Percentiles rank a stretch among this genome's conserved stretches.
phyloP scores from a whole-genome alignment of 1,140 invertebrate genomes.

The Drosophila santomea region DNA sequence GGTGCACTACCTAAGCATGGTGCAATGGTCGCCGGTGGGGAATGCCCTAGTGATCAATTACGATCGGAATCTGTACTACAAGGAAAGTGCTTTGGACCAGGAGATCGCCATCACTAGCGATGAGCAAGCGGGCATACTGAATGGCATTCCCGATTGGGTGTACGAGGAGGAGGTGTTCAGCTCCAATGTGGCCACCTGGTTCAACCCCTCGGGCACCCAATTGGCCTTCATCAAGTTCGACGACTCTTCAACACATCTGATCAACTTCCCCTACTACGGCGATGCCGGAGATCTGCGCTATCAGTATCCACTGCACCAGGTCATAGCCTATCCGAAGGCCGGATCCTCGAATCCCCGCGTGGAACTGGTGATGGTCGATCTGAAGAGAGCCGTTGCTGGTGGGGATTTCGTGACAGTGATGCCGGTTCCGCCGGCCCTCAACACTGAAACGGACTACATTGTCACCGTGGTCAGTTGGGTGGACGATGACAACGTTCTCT shows the following conservation, averaged over 20 bases:
- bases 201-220: constrained; percentile 92
- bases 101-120: constrained; percentile 87
- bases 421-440: constrained; percentile 68
- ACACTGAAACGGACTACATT: constrained; percentile 75
- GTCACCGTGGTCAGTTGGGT: constrained; percentile 89
- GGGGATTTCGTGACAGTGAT: constrained; percentile 59
- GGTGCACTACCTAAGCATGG: constrained; percentile 60
- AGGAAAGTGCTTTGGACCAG: constrained; percentile 78
- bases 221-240: constrained; percentile 94
- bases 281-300: constrained; percentile 87
- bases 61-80: constrained; percentile 93
- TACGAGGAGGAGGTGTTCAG: constrained; percentile 96
- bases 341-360: constrained; percentile 85
- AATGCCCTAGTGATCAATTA: constrained; percentile 90
- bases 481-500: constrained; percentile 87
- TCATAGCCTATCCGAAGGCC: constrained; percentile 95
- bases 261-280: constrained; percentile 89
- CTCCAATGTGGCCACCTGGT: constrained; percentile 94
- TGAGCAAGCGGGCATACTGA: constrained; percentile 89
- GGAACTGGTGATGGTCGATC: constrained; percentile 67
- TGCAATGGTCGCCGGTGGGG: constrained; percentile 82
- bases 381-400: constrained; percentile 49
- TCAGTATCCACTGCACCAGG: constrained; percentile 89
- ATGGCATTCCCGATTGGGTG: constrained; percentile 92
- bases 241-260: constrained; percentile 89